Base-by-base conservation (phyloP, 2,113 vertebrate species). In the Triplophysa tibetana region DNA sequence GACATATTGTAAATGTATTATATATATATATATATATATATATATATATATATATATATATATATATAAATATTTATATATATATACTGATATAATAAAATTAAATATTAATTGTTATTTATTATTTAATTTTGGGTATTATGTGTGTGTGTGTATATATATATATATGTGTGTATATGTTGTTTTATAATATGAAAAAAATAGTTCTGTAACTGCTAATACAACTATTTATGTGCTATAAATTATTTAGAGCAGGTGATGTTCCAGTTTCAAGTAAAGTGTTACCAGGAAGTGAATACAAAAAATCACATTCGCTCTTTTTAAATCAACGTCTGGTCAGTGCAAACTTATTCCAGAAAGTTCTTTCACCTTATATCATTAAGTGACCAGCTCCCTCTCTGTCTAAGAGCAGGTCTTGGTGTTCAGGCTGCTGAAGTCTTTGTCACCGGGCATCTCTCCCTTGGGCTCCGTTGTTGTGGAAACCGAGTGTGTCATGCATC, bases 391-490 rank as follows among this genome's bases (percentile, higher is more conserved):
- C 65, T 73, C 16, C 56, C 56, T 60, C 26, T 4, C 60, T 52
- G 67, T 69, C 60, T 72, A 68, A 3, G 67, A 70, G 67, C 9
- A 29, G 78, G 41, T 70, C 77, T 79, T 70, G 41, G 56, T 52
- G 38, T 63, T 63, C 69, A 33, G 23, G 60, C 75, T 64, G 69
- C 65, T 60, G 54, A 45, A 77, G 50, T n/a, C 67, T 41, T 33
- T 72, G 75, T 82, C 81, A 48, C 60, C 54, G 72, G 60, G 68
- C 61, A 48, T 48, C 48, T 64, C 75, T 77, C 75, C 81, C 67
- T 72, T 41, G 41, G 50, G 61, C 48, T 65, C 52, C 9, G 75
- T 66, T 77, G 75, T 70, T 77, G 81, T 78, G 75, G 68, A 54
- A 72, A 82, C 75, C 29, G 60, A 77, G 80, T 63, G 56, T 33